Percentiles rank a stretch among this genome's conserved stretches.
Conservation (phyloP, 2,888 invertebrate species). For the Microchrysa polita region DNA sequence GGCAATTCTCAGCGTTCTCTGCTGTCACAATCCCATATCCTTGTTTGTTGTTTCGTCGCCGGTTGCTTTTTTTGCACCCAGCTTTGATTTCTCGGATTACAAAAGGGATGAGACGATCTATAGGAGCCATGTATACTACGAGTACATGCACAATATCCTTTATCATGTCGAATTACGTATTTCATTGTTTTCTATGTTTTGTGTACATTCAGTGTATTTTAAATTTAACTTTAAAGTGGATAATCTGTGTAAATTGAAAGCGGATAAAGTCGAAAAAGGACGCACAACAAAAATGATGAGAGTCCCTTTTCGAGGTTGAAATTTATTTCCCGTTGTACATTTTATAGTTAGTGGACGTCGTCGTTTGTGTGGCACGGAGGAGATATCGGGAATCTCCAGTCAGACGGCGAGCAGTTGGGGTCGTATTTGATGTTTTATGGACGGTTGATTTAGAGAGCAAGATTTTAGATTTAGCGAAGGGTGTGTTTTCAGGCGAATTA, state of each 20-base stretch:
- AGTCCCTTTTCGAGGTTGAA: slow-evolving; percentile 21
- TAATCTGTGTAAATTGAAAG: slow-evolving; percentile 42
- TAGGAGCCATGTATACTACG: too few relatives aligned
- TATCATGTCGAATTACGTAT: neutral
- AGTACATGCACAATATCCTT: neutral
- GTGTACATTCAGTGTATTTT: neutral
- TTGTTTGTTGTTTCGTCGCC: neutral
- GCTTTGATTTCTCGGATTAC: neutral
- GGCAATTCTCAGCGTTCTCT: neutral
- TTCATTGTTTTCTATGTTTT: slow-evolving; percentile 23
- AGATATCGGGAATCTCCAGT: too few relatives aligned
- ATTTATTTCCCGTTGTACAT: slow-evolving; percentile 36
- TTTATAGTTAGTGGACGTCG: neutral
- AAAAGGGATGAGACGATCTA: too few relatives aligned
- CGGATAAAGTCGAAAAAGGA: slow-evolving; percentile 24
- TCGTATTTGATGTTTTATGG: too few relatives aligned
- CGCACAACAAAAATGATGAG: neutral
- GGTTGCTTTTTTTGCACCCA: neutral
- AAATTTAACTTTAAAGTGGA: slow-evolving; percentile 35
- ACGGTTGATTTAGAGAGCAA: too few relatives aligned
- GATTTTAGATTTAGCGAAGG: too few relatives aligned
- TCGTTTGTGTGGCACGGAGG: neutral
- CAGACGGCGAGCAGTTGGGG: too few relatives aligned
- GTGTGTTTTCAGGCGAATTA: too few relatives aligned
- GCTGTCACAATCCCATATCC: neutral